Evolutionary conservation across 2,113 vertebrate genomes (phyloP).

Genomic region (Corythaixoides concolor): DNA sequence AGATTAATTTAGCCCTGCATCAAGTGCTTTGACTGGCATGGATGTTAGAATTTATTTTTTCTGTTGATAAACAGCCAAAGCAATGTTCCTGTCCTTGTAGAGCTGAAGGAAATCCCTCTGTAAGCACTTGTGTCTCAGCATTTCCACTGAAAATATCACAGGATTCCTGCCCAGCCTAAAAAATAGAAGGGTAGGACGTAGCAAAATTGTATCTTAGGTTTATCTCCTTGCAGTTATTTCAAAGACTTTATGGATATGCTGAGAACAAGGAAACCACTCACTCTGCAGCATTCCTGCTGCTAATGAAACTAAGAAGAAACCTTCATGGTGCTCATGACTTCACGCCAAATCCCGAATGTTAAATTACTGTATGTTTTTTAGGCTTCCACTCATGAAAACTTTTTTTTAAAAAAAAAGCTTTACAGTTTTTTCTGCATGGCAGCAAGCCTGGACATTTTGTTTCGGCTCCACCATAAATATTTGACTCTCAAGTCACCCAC

Average conservation of each 20-base stretch:
- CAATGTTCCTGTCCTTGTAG: neutral
- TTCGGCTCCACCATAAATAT: conserved; percentile 74
- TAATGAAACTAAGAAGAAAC: neutral
- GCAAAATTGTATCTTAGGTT: neutral
- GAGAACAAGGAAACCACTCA: conserved; percentile 23
- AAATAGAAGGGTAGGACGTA: neutral
- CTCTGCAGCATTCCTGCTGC: neutral
- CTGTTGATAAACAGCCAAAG: conserved; percentile 31
- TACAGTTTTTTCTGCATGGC: conserved; percentile 52
- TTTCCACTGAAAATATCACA: conserved; percentile 46
- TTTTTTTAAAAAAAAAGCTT: neutral
- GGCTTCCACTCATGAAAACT: conserved; percentile 8
- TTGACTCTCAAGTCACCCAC: conserved; percentile 67
- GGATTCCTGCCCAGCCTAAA: conserved; percentile 1
- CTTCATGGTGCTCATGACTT: neutral
- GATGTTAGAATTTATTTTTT: conserved; percentile 29
- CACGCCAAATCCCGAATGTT: neutral
- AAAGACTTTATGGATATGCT: neutral
- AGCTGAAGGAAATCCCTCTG: conserved; percentile 24
- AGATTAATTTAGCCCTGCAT: neutral
- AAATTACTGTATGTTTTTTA: conserved; percentile 17
- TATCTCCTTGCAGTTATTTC: conserved; percentile 27
- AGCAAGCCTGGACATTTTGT: conserved; percentile 76
- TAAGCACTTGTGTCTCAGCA: neutral
- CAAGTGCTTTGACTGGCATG: conserved; percentile 23